These are phyloP conservation scores for Amphipyra tragopoginis DNA, from an alignment of 2,888 invertebrate species.

Conservation along the genomic window DNA sequence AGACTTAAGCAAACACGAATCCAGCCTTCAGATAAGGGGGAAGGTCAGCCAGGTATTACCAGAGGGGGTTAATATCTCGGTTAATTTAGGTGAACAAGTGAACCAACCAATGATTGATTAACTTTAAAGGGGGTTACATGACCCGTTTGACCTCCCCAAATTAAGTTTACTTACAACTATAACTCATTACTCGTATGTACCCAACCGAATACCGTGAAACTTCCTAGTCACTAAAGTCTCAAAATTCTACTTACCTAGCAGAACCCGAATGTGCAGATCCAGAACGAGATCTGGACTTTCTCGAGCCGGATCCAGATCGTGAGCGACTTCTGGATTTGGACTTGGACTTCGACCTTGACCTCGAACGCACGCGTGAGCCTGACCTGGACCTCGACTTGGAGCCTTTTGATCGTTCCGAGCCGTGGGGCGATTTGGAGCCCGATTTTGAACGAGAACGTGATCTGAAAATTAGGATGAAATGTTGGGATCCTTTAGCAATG, in stretches of 20 bases:
- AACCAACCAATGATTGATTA: too few species aligned
- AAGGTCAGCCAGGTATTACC: too few species aligned
- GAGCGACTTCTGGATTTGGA: slow-evolving; percentile 78
- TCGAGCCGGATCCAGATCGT: slow-evolving; percentile 78
- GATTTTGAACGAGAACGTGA: slow-evolving; percentile 83
- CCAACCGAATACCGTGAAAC: too few species aligned
- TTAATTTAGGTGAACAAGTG: too few species aligned
- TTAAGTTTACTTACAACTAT: too few species aligned
- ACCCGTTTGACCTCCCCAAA: too few species aligned
- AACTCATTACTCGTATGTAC: too few species aligned
- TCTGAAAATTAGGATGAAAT: slow-evolving; percentile 58
- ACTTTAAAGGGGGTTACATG: too few species aligned
- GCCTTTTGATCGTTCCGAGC: slow-evolving; percentile 75
- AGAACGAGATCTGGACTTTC: slow-evolving; percentile 76
- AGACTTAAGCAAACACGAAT: too few species aligned
- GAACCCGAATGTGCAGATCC: slow-evolving; percentile 74
- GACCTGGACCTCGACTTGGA: slow-evolving; percentile 69
- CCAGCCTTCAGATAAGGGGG: too few species aligned
- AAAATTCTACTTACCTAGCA: slow-evolving; percentile 63
- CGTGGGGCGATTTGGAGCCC: slow-evolving; percentile 79
- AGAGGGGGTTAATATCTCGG: too few species aligned
- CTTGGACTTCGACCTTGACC: slow-evolving; percentile 71
- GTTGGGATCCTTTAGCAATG: background rate
- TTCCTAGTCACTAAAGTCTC: background rate
- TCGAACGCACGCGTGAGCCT: slow-evolving; percentile 64